Conservation (phyloP, 2,888 invertebrate species). For the Nomada hirtipes region DNA sequence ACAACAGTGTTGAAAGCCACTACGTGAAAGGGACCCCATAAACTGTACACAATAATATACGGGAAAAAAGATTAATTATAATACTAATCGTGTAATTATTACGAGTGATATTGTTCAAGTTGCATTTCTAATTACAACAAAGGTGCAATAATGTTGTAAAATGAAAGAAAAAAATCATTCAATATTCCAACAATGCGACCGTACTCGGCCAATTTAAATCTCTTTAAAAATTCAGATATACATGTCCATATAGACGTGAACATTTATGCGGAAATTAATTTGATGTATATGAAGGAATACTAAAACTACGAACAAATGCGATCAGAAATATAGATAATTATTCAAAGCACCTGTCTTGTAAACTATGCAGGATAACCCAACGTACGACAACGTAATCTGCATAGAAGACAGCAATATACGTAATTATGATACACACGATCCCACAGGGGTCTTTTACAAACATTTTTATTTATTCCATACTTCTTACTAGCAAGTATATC, state of each 20-base stretch:
- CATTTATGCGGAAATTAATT: constrained; percentile 21
- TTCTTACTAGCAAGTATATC: constrained; percentile 34
- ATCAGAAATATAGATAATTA: constrained; percentile 20
- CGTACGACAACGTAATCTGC: constrained; percentile 94
- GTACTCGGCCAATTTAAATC: constrained; percentile 6
- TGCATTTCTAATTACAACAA: constrained; percentile 3
- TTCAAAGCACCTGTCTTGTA: constrained; percentile 88
- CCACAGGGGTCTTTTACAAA: constrained; percentile 94
- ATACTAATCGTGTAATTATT: neutral
- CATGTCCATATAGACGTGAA: constrained; percentile 5
- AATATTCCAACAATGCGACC: neutral
- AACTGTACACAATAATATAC: constrained; percentile 85
- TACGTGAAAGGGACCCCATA: constrained; percentile 93
- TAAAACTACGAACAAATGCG: constrained; percentile 26
- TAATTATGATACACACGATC: constrained; percentile 91
- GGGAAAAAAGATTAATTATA: constrained; percentile 39
- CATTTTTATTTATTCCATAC: constrained; percentile 83
- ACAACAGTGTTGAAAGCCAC: constrained; percentile 92
- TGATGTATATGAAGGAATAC: constrained; percentile 18
- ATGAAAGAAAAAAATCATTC: neutral
- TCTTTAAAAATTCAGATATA: constrained; percentile 24
- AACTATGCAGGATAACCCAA: constrained; percentile 93
- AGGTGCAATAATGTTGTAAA: constrained; percentile 1
- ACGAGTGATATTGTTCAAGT: constrained; percentile 4
- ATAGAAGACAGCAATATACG: constrained; percentile 92